Percentiles rank a stretch among this genome's conserved stretches.
phyloP scores from a whole-genome alignment of 64 coral and sea anemone species.

The Trachythela sp. region DNA sequence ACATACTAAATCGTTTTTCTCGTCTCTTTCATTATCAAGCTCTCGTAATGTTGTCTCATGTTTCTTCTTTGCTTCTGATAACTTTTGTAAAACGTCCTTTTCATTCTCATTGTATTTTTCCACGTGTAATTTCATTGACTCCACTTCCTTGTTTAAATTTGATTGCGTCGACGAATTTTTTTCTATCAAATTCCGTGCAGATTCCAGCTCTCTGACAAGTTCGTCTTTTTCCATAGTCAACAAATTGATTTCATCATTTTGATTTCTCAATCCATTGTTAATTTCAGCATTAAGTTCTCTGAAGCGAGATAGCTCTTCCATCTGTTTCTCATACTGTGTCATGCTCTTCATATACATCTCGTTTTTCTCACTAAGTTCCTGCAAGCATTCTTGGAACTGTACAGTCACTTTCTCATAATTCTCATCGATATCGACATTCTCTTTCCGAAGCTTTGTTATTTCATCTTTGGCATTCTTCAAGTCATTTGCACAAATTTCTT shows the following conservation, averaged over 20 bases:
- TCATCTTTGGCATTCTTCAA: not conserved
- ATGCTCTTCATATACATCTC: not conserved
- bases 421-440: not conserved
- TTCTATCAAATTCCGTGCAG: not conserved
- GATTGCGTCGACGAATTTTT: not conserved
- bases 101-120: not conserved
- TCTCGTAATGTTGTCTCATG: not conserved
- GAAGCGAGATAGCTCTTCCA: not conserved
- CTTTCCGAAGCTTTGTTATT: not conserved
- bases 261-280: not conserved
- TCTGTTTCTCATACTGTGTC: not conserved
- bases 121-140: not conserved
- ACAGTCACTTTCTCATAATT: not conserved
- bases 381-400: not conserved
- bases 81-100: not conserved
- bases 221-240: conserved; percentile 3
- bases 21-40: not conserved
- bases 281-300: not conserved
- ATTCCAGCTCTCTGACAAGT: not conserved
- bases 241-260: not conserved
- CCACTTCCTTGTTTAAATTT: not conserved
- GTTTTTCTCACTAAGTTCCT: not conserved
- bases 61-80: not conserved
- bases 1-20: not conserved
- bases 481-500: not conserved